Evolutionary conservation across 2,888 invertebrate species (phyloP), one percentile per base, ranked within the genome.

Genomic region (Drosophila mulleri): DNA sequence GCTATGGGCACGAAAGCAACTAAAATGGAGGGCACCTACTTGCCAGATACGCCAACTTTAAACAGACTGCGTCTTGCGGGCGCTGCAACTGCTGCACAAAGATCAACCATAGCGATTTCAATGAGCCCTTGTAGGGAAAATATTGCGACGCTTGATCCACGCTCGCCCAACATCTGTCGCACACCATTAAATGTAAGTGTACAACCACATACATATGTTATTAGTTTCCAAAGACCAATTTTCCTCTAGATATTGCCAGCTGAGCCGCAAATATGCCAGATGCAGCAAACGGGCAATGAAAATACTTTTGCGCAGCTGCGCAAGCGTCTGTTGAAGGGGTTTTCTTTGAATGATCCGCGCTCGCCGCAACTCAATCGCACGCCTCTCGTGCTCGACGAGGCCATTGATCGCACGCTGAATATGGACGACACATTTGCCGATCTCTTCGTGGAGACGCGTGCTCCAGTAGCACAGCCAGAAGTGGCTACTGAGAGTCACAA

Each of bases 401-500:
- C 75, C 0, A 64, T 78, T n/a, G 91, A 91, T 66, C 89, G 88
- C 18, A 88, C 91, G 0, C 59, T 92, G 0, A 90, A 90, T 48
- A 70, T 92, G 66, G 89, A 92, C 56, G 92, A 92, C 57, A 92
- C 92, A 2, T 92, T 92, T 61, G 82, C 92, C 6, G 91, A 92
- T 75, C 80, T 92, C 9, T 92, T 92, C 71, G 91, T 92, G 14
- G 92, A 92, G 50, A 84, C 91, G 0, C 89, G 87, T 45, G 74
- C 78, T 1, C 83, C 88, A 9, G 44, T 26, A 7, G 47, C 39
- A 18, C 37, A 35, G 14, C 12, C 67, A 65, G 45, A 82, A 60
- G 32, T 39, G 41, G 23, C 20, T 9, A 76, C 72, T 11, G 56
- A 42, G 1, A 20, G 32, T 16, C 56, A 56, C 16, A 56, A 56